Conservation (phyloP, 2,797 vertebrate genomes). For the Nyctibius grandis region DNA sequence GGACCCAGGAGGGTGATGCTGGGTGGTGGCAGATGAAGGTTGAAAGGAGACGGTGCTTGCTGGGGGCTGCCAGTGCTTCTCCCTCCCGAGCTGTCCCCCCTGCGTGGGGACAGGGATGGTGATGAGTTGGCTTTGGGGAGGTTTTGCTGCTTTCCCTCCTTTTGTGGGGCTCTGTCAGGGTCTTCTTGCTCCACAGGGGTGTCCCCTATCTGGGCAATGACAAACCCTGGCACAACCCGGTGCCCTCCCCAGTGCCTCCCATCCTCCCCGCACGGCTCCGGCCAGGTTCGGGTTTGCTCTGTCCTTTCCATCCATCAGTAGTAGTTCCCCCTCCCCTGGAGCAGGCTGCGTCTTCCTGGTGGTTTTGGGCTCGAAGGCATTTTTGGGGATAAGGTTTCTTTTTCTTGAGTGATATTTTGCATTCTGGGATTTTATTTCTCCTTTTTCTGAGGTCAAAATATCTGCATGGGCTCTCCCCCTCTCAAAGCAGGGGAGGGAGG, state of each 20-base stretch:
- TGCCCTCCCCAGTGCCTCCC: not conserved
- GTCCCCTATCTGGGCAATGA: not conserved
- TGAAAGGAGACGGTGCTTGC: constrained; percentile 26
- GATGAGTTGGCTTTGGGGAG: not conserved
- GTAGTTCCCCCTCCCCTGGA: not conserved
- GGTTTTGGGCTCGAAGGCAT: not conserved
- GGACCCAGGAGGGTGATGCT: not conserved
- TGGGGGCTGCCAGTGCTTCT: not conserved
- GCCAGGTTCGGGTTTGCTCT: not conserved
- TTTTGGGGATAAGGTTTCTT: not conserved
- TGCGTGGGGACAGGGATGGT: not conserved
- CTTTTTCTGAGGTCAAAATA: not conserved
- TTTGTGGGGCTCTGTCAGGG: not conserved
- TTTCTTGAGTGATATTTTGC: not conserved
- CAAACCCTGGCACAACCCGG: not conserved
- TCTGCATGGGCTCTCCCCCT: not conserved
- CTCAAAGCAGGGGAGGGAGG: not conserved
- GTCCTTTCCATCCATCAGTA: not conserved
- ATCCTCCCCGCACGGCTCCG: not conserved
- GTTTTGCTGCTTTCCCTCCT: not conserved
- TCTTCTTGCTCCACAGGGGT: not conserved
- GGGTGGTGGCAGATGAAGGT: not conserved
- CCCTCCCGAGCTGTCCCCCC: not conserved
- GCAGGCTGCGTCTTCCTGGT: not conserved
- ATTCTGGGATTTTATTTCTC: not conserved